phyloP scores from a whole-genome alignment of 1,140 invertebrate species.

The Philopotamus ludificatus region DNA sequence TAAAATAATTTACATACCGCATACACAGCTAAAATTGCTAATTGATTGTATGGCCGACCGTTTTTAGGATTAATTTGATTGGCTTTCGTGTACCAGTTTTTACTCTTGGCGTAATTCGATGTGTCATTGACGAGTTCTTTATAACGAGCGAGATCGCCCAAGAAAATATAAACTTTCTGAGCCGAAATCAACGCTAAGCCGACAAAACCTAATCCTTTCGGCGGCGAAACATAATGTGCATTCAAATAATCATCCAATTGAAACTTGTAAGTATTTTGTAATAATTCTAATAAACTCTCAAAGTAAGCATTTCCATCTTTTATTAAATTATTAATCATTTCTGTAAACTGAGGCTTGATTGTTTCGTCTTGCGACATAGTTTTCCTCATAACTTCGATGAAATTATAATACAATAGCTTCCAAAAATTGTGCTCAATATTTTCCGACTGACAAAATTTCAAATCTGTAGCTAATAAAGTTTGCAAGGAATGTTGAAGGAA shows the following conservation, averaged over 20 bases:
- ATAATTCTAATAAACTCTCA: slow-evolving; percentile 69
- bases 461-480: slow-evolving; percentile 73
- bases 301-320: slow-evolving; percentile 80
- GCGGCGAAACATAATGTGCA: slow-evolving; percentile 52
- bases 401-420: slow-evolving; percentile 89
- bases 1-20: slow-evolving; percentile 64
- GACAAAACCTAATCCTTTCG: slow-evolving; percentile 65
- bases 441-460: slow-evolving; percentile 84
- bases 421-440: slow-evolving; percentile 90
- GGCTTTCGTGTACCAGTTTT: slow-evolving; percentile 89
- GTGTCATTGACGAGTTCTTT: slow-evolving; percentile 81
- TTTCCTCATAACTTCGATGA: slow-evolving; percentile 80
- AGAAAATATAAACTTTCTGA: slow-evolving; percentile 84
- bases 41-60: slow-evolving; percentile 90
- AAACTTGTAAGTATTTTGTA: slow-evolving; percentile 75
- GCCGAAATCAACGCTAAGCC: slow-evolving; percentile 78
- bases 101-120: slow-evolving; percentile 81
- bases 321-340: slow-evolving; percentile 70
- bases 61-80: slow-evolving; percentile 93
- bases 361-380: slow-evolving; percentile 57
- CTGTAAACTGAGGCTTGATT: slow-evolving; percentile 63
- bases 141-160: slow-evolving; percentile 90
- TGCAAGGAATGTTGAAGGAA: slow-evolving; percentile 71
- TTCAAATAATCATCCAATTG: slow-evolving; percentile 66
- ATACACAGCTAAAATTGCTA: slow-evolving; percentile 89